Evolutionary conservation across 2,113 vertebrate genomes (phyloP), one percentile per base, ranked within the genome.

Genomic region (Sinocyclocheilus maitianheensis): DNA sequence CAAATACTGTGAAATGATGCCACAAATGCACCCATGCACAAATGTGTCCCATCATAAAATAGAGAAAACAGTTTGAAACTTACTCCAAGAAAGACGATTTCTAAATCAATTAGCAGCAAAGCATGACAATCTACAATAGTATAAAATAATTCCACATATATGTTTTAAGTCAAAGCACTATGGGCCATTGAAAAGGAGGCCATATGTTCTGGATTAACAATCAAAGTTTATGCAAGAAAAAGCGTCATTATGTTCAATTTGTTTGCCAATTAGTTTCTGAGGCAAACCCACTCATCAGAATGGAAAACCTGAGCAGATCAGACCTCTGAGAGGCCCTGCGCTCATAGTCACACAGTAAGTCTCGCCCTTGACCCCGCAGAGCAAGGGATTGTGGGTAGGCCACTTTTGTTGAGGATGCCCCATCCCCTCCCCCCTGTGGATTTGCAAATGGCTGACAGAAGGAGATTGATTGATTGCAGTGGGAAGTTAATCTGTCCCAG

Each of bases 401-500:
- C 43, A 48, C 37, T 77, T 78, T 76, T 84, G 48, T 48, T 26
- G 43, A 63, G 76, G 86, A 84, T 80, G 76, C 43, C 30, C 30
- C 30, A 34, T 34, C 30, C 30, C 30, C 30, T 34, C 62, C 65
- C 40, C 80, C 86, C 55, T 84, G 65, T 40, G 16, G 77, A 78
- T 75, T 71, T 74, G 16, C 55, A 84, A 87, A 87, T 87, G 77
- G 55, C 86, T 81, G 67, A 80, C 82, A 84, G 86, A 84, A 74
- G 82, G 83, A 72, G 58, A 46, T 84, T 86, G 86, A 87, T 87
- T 87, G 83, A 81, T 84, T 87, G 83, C 67, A 62, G n/a, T 24
- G 78, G 14, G 71, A 75, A 51, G 72, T 37, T 86, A 82, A 86
- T 82, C 79, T 75, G 60, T 82, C 71, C 58, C 79, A 77, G 58